A percentile compares a stretch with the other conserved stretches of the same genome.
These are phyloP conservation scores for Cephus spinipes DNA, from an alignment of 2,888 invertebrate species.

Conservation along the genomic window DNA sequence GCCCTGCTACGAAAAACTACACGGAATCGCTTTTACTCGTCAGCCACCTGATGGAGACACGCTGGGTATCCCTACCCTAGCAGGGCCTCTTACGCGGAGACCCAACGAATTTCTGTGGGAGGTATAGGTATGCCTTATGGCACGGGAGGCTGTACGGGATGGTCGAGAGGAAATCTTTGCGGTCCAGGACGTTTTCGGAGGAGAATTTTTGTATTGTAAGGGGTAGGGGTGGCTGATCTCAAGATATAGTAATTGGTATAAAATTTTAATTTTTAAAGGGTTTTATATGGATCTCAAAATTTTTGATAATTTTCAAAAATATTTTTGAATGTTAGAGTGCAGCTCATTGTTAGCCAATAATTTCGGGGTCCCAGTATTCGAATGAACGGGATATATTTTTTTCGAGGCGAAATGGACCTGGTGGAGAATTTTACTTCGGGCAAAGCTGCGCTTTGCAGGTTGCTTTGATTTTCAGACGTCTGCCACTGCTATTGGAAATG, in stretches of 20 bases:
- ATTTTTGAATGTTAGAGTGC: too few species aligned
- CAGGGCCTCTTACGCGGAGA: neutral
- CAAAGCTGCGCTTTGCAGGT: neutral
- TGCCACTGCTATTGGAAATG: neutral
- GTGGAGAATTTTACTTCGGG: neutral
- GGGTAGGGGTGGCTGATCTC: neutral
- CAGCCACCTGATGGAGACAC: constrained; percentile 13
- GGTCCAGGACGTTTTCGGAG: neutral
- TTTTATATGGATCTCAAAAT: too few species aligned
- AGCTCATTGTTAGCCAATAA: neutral
- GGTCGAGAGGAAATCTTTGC: neutral
- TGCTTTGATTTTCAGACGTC: neutral
- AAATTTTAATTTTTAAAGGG: too few species aligned
- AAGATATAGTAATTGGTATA: too few species aligned
- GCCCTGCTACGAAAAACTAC: neutral
- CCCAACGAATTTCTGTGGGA: neutral
- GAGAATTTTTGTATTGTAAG: neutral
- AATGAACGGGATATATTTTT: neutral
- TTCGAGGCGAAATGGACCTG: neutral
- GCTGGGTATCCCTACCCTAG: neutral
- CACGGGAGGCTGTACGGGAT: neutral
- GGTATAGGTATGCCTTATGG: neutral
- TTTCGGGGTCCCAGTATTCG: neutral
- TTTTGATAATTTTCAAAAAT: neutral
- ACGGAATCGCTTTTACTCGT: constrained; percentile 8